Conservation (phyloP, 2,888 invertebrate species). For the Andrena camellia region DNA sequence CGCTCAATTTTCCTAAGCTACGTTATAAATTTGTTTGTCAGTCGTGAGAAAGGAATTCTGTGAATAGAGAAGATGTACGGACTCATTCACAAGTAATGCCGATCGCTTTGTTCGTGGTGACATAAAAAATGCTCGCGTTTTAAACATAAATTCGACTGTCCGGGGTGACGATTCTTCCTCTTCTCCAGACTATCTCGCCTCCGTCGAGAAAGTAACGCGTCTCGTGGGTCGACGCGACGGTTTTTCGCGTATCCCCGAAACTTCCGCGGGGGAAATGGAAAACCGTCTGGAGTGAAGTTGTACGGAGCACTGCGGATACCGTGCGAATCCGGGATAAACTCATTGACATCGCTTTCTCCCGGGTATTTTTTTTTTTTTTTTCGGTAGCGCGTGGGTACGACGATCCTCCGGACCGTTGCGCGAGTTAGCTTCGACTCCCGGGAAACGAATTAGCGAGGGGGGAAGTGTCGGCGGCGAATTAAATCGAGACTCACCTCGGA, state of each 20-base stretch:
- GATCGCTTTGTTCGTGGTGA: too few species aligned
- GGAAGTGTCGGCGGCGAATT: slow-evolving; percentile 1
- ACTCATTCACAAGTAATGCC: too few species aligned
- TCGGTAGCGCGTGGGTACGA: neutral
- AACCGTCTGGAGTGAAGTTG: neutral
- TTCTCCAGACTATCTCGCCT: too few species aligned
- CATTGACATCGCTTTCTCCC: slow-evolving; percentile 33
- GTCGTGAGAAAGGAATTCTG: too few species aligned
- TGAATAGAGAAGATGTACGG: too few species aligned
- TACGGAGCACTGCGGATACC: neutral
- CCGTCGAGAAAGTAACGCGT: too few species aligned
- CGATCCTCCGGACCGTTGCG: neutral
- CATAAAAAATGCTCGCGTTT: too few species aligned
- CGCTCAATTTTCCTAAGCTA: too few species aligned
- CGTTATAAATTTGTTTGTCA: too few species aligned
- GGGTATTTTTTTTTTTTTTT: neutral
- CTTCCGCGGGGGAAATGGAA: neutral
- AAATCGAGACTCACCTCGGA: slow-evolving; percentile 62
- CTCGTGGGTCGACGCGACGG: too few species aligned
- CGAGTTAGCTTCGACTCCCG: neutral
- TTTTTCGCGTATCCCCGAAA: neutral
- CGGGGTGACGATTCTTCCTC: too few species aligned
- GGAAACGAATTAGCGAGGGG: neutral
- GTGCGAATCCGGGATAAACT: neutral
- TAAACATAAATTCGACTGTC: too few species aligned